A percentile compares a stretch with the other conserved stretches of the same genome.
Evolutionary conservation across 2,888 invertebrate genomes (phyloP).

Genomic region (Ichneumoninae sp.): DNA sequence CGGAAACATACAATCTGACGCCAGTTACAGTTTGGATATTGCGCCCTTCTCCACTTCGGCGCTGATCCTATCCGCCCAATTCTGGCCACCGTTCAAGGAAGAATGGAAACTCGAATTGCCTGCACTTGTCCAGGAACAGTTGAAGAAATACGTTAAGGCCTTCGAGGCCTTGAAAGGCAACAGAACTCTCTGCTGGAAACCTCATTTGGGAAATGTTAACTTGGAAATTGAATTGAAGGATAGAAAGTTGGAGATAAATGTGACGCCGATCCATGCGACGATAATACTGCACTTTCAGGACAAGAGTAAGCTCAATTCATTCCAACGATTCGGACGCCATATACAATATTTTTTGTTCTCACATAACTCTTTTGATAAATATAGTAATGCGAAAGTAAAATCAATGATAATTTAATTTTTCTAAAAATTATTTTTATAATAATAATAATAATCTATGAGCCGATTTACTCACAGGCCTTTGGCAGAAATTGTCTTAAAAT

Average conservation of each 20-base stretch:
- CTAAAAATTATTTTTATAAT: background rate
- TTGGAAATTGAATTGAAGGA: conserved; percentile 95
- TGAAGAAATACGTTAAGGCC: conserved; percentile 94
- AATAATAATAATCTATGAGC: no score
- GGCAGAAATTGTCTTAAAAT: no score
- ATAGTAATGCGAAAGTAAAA: no score
- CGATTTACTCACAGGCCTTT: no score
- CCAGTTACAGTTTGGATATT: conserved; percentile 85
- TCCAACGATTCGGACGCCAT: background rate
- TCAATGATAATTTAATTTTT: background rate
- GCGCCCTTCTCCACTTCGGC: conserved; percentile 89
- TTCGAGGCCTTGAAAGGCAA: conserved; percentile 97
- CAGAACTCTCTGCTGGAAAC: conserved; percentile 96
- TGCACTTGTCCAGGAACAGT: conserved; percentile 90
- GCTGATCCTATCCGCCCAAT: conserved; percentile 98
- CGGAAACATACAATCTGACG: conserved; percentile 91
- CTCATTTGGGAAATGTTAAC: conserved; percentile 95
- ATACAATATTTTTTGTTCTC: background rate
- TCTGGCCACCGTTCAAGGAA: conserved; percentile 99
- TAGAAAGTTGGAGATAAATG: conserved; percentile 91
- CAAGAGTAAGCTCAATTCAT: conserved; percentile 86
- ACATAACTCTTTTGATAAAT: background rate
- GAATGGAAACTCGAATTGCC: conserved; percentile 94
- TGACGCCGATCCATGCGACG: conserved; percentile 97
- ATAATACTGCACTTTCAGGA: conserved; percentile 97